These are phyloP conservation scores for fruit fly (Drosophila melanogaster) DNA, from an alignment of 1,140 invertebrate species.

Conservation along the genomic window Release_6_plus_ISO1_MT NT_033777.3:10046001-10046500, in stretches of 20 bases:
- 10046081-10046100: conserved; percentile 86
- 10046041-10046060: conserved; percentile 87
- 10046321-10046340: conserved; percentile 86
- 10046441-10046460: conserved; percentile 86
- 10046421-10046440: conserved; percentile 83
- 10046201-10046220: conserved; percentile 85
- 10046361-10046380: not conserved
- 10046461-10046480: conserved; percentile 86
- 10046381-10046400: conserved; percentile 41
- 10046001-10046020: conserved; percentile 70
- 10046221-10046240: conserved; percentile 85
- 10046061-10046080: conserved; percentile 86
- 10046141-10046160: conserved; percentile 39
- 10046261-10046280: conserved; percentile 86
- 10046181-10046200: conserved; percentile 56
- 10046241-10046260: conserved; percentile 86
- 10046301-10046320: conserved; percentile 86
- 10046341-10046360: not conserved
- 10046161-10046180: not conserved
- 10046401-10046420: conserved; percentile 72
- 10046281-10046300: conserved; percentile 85
- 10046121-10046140: conserved; percentile 54
- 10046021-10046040: conserved; percentile 76
- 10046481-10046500: conserved; percentile 85
- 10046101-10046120: conserved; percentile 85